Conservation (phyloP, 2,888 invertebrate genomes). For the Sinohyriopsis cumingii region DNA sequence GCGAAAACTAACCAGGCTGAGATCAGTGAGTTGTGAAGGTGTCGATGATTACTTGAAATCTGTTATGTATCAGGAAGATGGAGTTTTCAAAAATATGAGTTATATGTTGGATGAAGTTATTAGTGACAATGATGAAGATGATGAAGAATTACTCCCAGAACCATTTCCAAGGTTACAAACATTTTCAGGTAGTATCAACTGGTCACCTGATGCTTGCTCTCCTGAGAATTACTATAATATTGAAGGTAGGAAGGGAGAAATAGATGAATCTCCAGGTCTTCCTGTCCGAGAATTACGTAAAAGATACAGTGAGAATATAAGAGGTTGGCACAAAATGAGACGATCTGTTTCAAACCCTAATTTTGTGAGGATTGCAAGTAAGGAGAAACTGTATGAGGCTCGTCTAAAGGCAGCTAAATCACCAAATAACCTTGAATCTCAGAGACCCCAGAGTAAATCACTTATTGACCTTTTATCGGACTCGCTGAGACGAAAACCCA, state of each 20-base stretch:
- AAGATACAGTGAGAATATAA: slow-evolving; percentile 31
- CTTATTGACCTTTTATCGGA: slow-evolving; percentile 44
- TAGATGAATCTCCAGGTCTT: slow-evolving; percentile 41
- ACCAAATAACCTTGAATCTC: slow-evolving; percentile 15
- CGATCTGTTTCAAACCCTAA: slow-evolving; percentile 64
- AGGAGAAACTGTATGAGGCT: slow-evolving; percentile 49
- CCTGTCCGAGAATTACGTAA: slow-evolving; percentile 37
- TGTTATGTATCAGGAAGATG: slow-evolving; percentile 33
- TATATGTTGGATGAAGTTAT: slow-evolving; percentile 19
- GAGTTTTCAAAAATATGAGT: slow-evolving; percentile 28
- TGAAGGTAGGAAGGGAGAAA: slow-evolving; percentile 42
- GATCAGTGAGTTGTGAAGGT: slow-evolving; percentile 61
- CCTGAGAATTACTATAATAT: slow-evolving; percentile 46
- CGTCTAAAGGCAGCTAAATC: slow-evolving; percentile 33
- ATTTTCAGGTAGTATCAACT: slow-evolving; percentile 49
- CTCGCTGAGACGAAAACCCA: slow-evolving; percentile 32
- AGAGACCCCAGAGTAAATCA: slow-evolving; percentile 38
- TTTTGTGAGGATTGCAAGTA: slow-evolving; percentile 56
- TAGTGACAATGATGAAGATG: slow-evolving; percentile 26
- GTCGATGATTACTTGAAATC: slow-evolving; percentile 51
- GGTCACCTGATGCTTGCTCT: slow-evolving; percentile 12
- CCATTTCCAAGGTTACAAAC: slow-evolving; percentile 57
- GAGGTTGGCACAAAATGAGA: slow-evolving; percentile 34
- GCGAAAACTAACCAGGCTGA: slow-evolving; percentile 26
- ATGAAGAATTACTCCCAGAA: slow-evolving; percentile 41